Percentiles rank a stretch among this genome's conserved stretches.
Evolutionary conservation across 2,888 invertebrate species (phyloP).

Genomic region (Thymelicus sylvestris): DNA sequence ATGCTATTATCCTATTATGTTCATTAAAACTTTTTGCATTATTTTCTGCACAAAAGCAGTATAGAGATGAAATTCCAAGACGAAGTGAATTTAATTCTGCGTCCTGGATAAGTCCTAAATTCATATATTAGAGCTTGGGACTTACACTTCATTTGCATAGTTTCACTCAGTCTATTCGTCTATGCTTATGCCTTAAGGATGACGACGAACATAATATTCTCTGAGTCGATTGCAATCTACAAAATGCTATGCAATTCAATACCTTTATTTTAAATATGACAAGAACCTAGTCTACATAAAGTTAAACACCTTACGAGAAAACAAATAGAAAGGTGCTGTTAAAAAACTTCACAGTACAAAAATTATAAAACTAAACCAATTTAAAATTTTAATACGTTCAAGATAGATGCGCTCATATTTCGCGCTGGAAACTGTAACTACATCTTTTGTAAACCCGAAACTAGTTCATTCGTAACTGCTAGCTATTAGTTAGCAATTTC

Average conservation of each 20-base stretch:
- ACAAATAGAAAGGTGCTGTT: background rate
- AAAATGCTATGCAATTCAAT: no score
- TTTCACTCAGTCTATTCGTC: constrained; percentile 6
- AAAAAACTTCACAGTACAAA: no score
- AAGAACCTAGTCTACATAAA: no score
- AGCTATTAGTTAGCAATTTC: constrained; percentile 46
- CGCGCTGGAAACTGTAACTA: constrained; percentile 1
- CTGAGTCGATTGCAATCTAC: no score
- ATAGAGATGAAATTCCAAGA: constrained; percentile 26
- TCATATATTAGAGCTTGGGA: constrained; percentile 22
- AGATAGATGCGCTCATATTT: constrained; percentile 6
- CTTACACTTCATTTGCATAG: constrained; percentile 31
- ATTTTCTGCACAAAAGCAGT: constrained; percentile 18
- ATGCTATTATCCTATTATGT: background rate
- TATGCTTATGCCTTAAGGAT: background rate
- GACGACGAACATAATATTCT: no score
- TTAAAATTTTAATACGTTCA: background rate
- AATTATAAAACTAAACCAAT: background rate
- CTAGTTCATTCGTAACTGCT: constrained; percentile 38
- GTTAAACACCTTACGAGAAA: background rate
- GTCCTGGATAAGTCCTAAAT: constrained; percentile 25
- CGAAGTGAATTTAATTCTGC: constrained; percentile 26
- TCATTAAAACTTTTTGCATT: constrained; percentile 26
- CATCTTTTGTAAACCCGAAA: constrained; percentile 7
- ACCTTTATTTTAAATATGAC: no score